Percentiles rank a stretch among this genome's conserved stretches.
phyloP scores from a whole-genome alignment of 2,113 vertebrate species.

The Smithornis capensis region DNA sequence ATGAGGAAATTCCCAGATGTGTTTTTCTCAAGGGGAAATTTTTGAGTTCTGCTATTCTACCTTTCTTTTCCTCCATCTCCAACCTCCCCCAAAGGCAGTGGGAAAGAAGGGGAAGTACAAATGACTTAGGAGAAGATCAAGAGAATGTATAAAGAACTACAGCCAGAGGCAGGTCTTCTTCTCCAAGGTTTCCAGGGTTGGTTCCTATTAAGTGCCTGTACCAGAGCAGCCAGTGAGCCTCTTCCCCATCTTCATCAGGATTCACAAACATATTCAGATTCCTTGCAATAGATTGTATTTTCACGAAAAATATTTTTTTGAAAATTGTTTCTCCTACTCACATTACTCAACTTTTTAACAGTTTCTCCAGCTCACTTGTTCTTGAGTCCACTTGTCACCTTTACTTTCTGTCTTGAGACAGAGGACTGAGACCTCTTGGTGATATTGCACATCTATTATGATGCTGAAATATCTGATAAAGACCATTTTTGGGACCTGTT shows the following conservation, averaged over 20 bases:
- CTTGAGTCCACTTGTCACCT: background rate
- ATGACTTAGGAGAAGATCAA: background rate
- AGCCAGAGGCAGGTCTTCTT: fast-evolving
- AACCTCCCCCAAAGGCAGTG: background rate
- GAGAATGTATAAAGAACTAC: background rate
- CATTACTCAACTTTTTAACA: background rate
- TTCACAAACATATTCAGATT: background rate
- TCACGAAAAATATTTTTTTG: background rate
- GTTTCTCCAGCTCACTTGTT: background rate
- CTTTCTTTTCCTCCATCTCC: background rate
- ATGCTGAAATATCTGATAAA: background rate
- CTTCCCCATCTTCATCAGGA: background rate
- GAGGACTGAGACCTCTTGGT: background rate
- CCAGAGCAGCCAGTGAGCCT: background rate
- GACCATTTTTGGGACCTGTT: background rate
- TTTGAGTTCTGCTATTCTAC: background rate
- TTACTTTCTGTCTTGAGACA: background rate
- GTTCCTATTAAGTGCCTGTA: background rate
- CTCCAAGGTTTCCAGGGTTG: background rate
- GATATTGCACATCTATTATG: background rate
- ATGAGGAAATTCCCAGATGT: background rate
- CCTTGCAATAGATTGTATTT: background rate
- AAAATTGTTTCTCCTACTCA: background rate
- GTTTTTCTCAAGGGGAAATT: background rate
- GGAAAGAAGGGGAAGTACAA: background rate